phyloP scores from a whole-genome alignment of 2,797 vertebrate genomes.

The Eidolon dupreanum region DNA sequence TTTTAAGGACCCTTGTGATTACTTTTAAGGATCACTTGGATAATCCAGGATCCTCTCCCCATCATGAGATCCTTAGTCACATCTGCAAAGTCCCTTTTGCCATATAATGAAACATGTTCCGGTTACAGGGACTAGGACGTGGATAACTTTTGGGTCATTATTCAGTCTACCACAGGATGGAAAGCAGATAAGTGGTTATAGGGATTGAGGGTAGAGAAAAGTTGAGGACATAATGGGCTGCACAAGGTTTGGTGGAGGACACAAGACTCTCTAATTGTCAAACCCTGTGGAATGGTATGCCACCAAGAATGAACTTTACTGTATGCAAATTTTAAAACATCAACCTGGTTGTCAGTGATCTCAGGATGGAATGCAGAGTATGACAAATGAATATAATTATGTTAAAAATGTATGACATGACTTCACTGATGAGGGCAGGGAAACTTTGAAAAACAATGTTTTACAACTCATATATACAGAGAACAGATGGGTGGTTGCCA shows the following conservation, averaged over 20 bases:
- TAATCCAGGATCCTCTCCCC: neutral
- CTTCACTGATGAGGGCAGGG: neutral
- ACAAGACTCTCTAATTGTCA: neutral
- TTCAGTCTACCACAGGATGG: neutral
- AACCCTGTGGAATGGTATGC: neutral
- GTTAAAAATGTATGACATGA: neutral
- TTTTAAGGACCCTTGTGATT: constrained; percentile 23
- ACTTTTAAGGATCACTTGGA: neutral
- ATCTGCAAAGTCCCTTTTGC: constrained; percentile 16
- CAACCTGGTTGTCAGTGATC: neutral
- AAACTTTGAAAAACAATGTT: neutral
- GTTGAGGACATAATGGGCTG: neutral
- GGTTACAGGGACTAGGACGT: neutral
- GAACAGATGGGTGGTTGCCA: neutral
- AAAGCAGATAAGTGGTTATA: neutral
- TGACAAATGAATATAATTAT: neutral
- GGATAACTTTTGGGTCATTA: constrained; percentile 12
- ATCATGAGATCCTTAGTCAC: neutral
- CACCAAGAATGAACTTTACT: neutral
- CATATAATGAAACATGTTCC: neutral
- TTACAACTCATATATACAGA: neutral
- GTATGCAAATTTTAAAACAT: neutral
- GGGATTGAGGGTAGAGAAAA: neutral
- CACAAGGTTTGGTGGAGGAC: neutral
- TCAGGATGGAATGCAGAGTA: neutral